phyloP scores from a whole-genome alignment of 2,113 vertebrate genomes.

The Cygnus buccinator region DNA sequence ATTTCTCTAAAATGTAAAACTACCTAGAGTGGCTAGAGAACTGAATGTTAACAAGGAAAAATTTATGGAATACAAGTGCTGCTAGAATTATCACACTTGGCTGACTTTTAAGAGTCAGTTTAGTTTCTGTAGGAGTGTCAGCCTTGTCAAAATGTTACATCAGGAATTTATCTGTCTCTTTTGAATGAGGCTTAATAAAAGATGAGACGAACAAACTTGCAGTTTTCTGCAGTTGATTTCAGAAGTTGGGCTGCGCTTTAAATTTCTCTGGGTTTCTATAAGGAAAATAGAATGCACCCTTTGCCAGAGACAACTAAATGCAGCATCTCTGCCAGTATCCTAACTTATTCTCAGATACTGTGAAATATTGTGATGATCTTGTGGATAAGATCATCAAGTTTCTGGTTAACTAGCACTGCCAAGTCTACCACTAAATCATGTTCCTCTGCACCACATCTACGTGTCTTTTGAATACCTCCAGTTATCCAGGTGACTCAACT shows the following conservation, averaged over 20 bases:
- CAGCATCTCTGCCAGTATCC: background rate
- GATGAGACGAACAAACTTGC: background rate
- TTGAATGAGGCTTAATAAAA: background rate
- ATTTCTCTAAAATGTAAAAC: background rate
- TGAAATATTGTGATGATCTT: background rate
- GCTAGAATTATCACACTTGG: background rate
- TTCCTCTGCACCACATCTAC: no score
- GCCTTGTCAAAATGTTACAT: background rate
- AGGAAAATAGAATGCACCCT: background rate
- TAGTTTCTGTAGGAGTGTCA: background rate
- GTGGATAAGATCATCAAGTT: no score
- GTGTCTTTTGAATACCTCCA: no score
- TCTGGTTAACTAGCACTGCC: no score
- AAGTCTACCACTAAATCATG: no score
- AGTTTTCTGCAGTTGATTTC: background rate
- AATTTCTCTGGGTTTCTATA: background rate
- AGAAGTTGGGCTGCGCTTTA: background rate
- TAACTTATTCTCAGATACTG: background rate
- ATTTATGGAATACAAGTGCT: background rate
- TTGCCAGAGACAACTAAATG: background rate
- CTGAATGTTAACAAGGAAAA: background rate
- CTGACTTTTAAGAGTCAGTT: background rate
- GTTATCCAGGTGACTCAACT: no score
- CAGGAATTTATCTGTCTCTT: background rate
- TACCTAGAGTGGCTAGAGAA: background rate